These are phyloP conservation scores for Acromyrmex heyeri DNA, from an alignment of 1,140 invertebrate species.

Conservation along the genomic window DNA sequence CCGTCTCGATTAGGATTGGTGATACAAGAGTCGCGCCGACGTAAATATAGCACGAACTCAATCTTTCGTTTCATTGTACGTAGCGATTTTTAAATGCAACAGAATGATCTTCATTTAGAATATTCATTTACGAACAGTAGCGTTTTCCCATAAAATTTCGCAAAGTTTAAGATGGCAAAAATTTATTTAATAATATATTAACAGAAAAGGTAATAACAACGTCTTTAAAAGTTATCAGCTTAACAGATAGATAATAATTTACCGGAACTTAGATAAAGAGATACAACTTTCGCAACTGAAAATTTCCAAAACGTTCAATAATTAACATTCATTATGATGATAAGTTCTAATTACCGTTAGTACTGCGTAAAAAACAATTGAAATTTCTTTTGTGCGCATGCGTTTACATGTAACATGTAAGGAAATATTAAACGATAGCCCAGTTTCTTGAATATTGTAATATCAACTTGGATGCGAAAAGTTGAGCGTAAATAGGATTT, in stretches of 20 bases:
- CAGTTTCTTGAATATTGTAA: background rate
- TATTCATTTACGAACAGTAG: background rate
- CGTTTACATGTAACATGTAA: background rate
- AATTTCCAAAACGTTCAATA: background rate
- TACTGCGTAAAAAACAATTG: background rate
- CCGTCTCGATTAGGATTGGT: constrained; percentile 36
- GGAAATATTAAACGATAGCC: background rate
- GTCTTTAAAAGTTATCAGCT: background rate
- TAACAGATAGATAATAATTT: background rate
- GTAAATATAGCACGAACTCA: constrained; percentile 54
- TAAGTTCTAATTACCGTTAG: constrained; percentile 1
- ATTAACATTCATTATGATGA: background rate
- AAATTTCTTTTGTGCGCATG: background rate
- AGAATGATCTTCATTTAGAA: background rate
- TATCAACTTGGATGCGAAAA: background rate
- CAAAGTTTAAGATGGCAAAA: background rate
- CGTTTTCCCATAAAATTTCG: background rate
- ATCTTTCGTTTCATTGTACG: constrained; percentile 37
- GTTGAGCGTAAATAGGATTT: no score
- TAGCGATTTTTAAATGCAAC: constrained; percentile 2
- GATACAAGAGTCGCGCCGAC: constrained; percentile 48
- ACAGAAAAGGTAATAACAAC: background rate
- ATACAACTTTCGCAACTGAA: background rate
- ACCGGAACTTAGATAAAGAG: background rate
- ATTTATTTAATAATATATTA: background rate